These are phyloP conservation scores for Rhinichthys klamathensis DNA, from an alignment of 2,113 vertebrate species.

Conservation along the genomic window DNA sequence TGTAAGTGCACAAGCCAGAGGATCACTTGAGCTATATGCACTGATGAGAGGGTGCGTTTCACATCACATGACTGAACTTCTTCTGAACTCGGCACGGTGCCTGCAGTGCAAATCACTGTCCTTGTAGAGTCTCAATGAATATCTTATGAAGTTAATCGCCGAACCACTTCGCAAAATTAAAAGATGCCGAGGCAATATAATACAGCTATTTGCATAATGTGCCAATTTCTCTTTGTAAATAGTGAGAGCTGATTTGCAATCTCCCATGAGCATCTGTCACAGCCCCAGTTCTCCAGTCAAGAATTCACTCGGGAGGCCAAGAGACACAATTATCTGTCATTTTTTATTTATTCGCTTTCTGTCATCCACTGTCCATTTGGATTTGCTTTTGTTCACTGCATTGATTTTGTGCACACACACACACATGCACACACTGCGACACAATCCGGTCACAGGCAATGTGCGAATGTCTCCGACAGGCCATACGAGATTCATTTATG, in stretches of 20 bases:
- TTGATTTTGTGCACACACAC: constrained; percentile 1
- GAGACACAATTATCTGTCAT: constrained; percentile 19
- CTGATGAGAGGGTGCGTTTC: background rate
- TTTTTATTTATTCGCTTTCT: constrained; percentile 31
- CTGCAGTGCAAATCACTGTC: constrained; percentile 7
- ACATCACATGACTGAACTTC: constrained; percentile 41
- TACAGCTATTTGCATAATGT: constrained; percentile 50
- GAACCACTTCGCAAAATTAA: constrained; percentile 27
- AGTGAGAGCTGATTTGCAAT: constrained; percentile 30
- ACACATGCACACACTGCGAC: background rate
- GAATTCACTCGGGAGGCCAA: background rate
- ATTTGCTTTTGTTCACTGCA: constrained; percentile 35
- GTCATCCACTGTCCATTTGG: constrained; percentile 27
- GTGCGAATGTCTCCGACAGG: constrained; percentile 2
- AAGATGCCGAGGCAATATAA: constrained; percentile 46
- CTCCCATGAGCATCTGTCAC: constrained; percentile 34
- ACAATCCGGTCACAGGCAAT: background rate
- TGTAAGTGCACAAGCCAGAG: background rate
- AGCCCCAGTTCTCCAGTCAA: background rate
- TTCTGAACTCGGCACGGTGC: constrained; percentile 34
- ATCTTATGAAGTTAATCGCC: constrained; percentile 21
- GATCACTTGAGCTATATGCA: constrained; percentile 29
- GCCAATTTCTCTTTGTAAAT: constrained; percentile 39
- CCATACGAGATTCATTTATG: constrained; percentile 46
- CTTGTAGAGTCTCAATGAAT: constrained; percentile 32